Conservation (phyloP, 2,797 vertebrate genomes). For the Bradypus variegatus region DNA sequence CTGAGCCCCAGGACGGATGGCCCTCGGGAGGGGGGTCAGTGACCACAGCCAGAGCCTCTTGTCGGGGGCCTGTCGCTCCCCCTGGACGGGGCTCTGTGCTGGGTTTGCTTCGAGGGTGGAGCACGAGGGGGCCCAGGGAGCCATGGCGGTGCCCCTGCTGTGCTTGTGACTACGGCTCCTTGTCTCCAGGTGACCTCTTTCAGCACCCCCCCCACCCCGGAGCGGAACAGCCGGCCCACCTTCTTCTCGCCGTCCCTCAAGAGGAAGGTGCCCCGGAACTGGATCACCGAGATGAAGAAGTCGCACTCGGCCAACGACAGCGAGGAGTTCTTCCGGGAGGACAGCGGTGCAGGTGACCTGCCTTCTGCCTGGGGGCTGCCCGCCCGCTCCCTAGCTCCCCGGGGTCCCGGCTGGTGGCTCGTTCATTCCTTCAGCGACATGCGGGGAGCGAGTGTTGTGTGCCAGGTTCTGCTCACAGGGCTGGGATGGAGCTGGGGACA, state of each 20-base stretch:
- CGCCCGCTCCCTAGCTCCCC: accelerated
- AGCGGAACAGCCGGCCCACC: slow-evolving; percentile 89
- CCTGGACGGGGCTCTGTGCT: not conserved
- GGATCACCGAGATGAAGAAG: slow-evolving; percentile 97
- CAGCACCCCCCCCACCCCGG: slow-evolving; percentile 94
- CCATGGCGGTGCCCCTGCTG: not conserved
- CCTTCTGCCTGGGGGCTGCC: accelerated
- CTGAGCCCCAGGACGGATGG: accelerated
- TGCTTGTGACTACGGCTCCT: not conserved
- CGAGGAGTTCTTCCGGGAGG: slow-evolving; percentile 96
- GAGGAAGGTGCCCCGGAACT: slow-evolving; percentile 88
- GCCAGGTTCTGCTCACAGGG: not conserved
- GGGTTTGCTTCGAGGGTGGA: not conserved
- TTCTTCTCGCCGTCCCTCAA: slow-evolving; percentile 97
- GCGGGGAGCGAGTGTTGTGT: not conserved
- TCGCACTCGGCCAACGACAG: slow-evolving; percentile 98
- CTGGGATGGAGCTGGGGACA: not conserved
- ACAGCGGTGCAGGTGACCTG: slow-evolving; percentile 79
- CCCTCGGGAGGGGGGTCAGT: accelerated
- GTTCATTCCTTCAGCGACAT: too few relatives aligned
- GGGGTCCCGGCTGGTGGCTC: too few relatives aligned
- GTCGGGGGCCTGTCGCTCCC: not conserved
- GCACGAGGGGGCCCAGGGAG: accelerated
- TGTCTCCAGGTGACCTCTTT: slow-evolving; percentile 90
- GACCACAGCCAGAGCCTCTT: not conserved